Conservation (phyloP, 2,888 invertebrate genomes). For the Tipula helvola region DNA sequence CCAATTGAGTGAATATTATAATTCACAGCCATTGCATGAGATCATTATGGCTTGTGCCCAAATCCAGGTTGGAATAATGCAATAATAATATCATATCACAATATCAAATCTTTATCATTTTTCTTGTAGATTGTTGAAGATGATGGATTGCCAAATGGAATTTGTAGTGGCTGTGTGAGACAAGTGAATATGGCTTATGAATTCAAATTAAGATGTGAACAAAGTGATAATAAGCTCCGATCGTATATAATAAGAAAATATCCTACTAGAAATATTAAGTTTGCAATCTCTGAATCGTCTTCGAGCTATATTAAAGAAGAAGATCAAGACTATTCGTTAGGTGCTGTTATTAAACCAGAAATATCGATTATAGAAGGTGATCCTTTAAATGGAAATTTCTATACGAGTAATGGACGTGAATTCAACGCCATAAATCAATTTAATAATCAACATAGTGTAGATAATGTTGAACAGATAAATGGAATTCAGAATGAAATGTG, state of each 20-base stretch:
- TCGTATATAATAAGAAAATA: conserved; percentile 9
- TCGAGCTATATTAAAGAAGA: neutral
- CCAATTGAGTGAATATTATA: neutral
- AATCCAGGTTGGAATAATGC: conserved; percentile 11
- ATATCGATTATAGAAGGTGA: conserved; percentile 13
- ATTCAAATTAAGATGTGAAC: conserved; percentile 15
- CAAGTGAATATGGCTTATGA: conserved; percentile 14
- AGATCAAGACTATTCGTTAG: neutral
- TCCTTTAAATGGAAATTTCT: conserved; percentile 10
- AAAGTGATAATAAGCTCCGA: conserved; percentile 15
- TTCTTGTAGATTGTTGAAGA: conserved; percentile 12
- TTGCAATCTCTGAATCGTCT: neutral
- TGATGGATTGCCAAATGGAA: conserved; percentile 17
- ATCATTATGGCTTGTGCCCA: conserved; percentile 12
- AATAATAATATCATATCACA: neutral
- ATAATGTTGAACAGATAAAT: neutral
- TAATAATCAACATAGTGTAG: neutral
- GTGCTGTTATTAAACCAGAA: conserved; percentile 14
- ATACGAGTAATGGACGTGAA: neutral
- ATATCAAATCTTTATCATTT: neutral
- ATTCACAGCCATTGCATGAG: conserved; percentile 12
- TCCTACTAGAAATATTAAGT: neutral
- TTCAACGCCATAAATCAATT: neutral
- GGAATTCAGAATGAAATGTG: neutral
- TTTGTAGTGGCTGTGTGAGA: conserved; percentile 16